Evolutionary conservation across 2,797 vertebrate species (phyloP).

Genomic region (Gallirallus australis): DNA sequence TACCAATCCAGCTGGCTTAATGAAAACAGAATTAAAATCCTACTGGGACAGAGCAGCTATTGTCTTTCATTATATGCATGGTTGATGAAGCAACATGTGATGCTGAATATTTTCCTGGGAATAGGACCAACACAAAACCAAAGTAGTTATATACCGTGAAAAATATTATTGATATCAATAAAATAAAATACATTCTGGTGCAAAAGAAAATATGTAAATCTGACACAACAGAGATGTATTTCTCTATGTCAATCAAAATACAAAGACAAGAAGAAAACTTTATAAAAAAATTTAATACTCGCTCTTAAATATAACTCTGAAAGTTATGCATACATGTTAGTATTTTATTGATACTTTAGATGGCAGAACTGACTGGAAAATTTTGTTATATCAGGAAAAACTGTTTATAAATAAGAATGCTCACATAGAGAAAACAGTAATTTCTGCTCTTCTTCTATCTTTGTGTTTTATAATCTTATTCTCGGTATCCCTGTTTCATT

Average conservation of each 20-base stretch:
- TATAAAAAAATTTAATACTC: not conserved
- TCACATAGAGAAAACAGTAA: not conserved
- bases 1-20: not conserved
- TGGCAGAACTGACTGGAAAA: not conserved
- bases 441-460: not conserved
- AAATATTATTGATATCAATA: not conserved
- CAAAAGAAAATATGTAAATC: not conserved
- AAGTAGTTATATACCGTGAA: not conserved
- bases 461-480: not conserved
- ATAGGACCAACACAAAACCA: not conserved
- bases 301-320: not conserved
- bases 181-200: not conserved
- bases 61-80: not conserved
- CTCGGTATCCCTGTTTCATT: not conserved
- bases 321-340: not conserved
- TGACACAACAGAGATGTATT: not conserved
- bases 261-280: not conserved
- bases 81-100: not conserved
- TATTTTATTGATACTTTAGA: not conserved
- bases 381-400: not conserved
- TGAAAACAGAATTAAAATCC: not conserved
- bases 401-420: not conserved
- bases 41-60: conserved; percentile 12
- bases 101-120: not conserved
- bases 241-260: not conserved